Conservation (phyloP, 2,888 invertebrate species). For the Quadroppia sp. region DNA sequence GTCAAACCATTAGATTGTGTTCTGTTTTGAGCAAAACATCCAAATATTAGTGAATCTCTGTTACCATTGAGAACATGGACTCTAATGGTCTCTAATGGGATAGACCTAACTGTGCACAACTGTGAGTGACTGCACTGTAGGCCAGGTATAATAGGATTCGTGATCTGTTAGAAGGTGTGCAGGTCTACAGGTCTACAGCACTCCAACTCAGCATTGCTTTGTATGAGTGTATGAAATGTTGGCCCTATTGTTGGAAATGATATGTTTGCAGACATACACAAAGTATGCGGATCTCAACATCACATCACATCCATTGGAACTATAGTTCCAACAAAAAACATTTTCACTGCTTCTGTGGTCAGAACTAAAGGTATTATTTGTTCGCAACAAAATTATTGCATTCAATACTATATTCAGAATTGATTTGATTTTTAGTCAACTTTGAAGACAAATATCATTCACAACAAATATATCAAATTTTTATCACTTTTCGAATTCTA, state of each 20-base stretch:
- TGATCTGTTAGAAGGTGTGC: conserved; percentile 17
- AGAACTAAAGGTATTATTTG: background rate
- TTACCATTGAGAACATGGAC: background rate
- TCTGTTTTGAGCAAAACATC: background rate
- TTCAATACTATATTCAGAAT: background rate
- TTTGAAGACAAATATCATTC: background rate
- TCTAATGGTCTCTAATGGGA: background rate
- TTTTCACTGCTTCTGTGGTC: conserved; percentile 4
- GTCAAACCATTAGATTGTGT: background rate
- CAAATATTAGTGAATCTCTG: background rate
- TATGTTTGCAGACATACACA: conserved; percentile 4
- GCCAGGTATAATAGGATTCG: conserved; percentile 10
- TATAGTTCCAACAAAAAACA: background rate
- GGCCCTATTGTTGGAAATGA: conserved; percentile 13
- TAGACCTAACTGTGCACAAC: background rate
- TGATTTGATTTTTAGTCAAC: background rate
- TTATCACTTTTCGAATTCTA: background rate
- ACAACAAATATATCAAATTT: background rate
- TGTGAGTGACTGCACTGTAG: background rate
- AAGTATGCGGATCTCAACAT: conserved; percentile 12
- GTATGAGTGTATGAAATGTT: conserved; percentile 14
- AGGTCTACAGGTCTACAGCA: background rate
- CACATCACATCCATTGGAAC: background rate
- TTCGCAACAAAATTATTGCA: background rate
- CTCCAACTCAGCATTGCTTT: background rate